phyloP scores from a whole-genome alignment of 2,888 invertebrate species.

The Tipula lateralis region DNA sequence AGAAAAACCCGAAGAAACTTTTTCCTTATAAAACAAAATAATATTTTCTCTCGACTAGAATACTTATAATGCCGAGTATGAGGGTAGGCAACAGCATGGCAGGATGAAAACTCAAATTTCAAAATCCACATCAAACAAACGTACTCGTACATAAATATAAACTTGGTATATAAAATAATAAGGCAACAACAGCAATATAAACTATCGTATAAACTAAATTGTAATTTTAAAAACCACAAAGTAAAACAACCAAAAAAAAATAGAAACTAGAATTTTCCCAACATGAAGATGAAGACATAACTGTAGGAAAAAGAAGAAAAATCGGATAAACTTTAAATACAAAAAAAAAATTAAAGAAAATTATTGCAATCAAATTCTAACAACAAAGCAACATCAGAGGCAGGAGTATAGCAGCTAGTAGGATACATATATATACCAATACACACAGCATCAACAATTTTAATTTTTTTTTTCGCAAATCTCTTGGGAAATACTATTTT shows the following conservation, averaged over 20 bases:
- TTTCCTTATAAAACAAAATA: neutral
- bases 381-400: neutral
- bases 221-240: constrained; percentile 19
- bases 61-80: neutral
- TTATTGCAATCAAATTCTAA: constrained; percentile 19
- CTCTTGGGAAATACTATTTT: neutral
- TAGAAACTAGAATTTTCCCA: neutral
- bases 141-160: neutral
- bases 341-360: neutral
- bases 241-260: neutral
- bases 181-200: neutral
- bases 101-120: constrained; percentile 2
- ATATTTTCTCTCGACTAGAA: neutral
- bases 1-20: neutral
- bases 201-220: constrained; percentile 11
- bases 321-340: constrained; percentile 1
- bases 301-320: neutral
- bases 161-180: constrained; percentile 2
- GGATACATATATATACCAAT: neutral
- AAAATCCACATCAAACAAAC: constrained; percentile 2
- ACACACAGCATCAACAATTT: neutral
- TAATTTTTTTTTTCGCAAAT: neutral
- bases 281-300: neutral
- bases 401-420: neutral
- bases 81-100: neutral